Percentiles rank a stretch among this genome's conserved stretches.
Conservation (phyloP, 2,113 vertebrate genomes). For the Microcebus tavaratra region DNA sequence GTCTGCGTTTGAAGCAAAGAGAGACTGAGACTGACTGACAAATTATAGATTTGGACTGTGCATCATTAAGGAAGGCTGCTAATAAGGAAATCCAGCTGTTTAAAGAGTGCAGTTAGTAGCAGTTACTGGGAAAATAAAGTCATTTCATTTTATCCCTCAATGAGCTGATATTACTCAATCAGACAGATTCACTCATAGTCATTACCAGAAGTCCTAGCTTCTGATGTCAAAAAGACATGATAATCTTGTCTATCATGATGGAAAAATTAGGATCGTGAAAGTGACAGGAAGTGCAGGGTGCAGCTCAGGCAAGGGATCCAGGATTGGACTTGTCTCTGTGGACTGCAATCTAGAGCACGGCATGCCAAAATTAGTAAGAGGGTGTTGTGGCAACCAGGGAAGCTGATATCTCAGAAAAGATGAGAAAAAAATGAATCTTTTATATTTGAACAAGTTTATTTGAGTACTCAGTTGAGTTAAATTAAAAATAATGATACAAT, state of each 20-base stretch:
- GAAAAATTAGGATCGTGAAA: not conserved
- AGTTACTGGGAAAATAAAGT: not conserved
- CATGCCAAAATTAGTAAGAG: not conserved
- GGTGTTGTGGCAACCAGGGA: not conserved
- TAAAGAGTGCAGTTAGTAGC: not conserved
- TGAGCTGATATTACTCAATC: not conserved
- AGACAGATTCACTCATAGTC: not conserved
- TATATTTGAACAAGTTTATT: not conserved
- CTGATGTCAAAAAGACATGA: not conserved
- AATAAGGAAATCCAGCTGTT: not conserved
- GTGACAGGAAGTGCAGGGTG: rapidly evolving
- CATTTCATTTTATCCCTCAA: not conserved
- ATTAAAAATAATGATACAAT: not conserved
- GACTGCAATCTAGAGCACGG: not conserved
- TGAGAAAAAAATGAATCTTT: not conserved
- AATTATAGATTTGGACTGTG: not conserved
- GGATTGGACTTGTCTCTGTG: not conserved
- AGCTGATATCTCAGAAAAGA: not conserved
- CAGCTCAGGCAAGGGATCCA: not conserved
- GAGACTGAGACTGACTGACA: not conserved
- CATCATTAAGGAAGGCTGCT: not conserved
- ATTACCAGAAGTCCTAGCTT: not conserved
- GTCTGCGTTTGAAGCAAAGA: not conserved
- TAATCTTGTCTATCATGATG: not conserved
- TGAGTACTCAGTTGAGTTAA: not conserved